Percentiles rank a stretch among this genome's conserved stretches.
These are phyloP conservation scores for Melinopterus prodromus DNA, from an alignment of 2,888 invertebrate species.

Conservation along the genomic window DNA sequence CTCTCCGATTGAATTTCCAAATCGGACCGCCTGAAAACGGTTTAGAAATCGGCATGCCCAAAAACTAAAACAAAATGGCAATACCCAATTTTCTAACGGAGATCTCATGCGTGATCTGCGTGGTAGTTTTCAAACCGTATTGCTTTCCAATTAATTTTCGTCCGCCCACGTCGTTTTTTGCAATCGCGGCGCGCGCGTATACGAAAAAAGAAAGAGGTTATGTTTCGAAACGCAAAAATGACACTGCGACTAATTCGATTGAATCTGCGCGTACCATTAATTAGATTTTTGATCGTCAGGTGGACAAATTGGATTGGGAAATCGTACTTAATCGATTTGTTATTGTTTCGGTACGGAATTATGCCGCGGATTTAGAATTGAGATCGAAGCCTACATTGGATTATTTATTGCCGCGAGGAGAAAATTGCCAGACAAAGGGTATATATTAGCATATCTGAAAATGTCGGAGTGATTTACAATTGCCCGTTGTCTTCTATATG, in stretches of 20 bases:
- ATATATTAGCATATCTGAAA: not conserved
- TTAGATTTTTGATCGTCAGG: not conserved
- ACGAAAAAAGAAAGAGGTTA: not conserved
- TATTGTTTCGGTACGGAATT: not conserved
- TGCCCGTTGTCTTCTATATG: not conserved
- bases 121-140: not conserved
- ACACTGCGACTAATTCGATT: not conserved
- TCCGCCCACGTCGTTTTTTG: not conserved
- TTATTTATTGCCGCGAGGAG: not conserved
- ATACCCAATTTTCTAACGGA: not conserved
- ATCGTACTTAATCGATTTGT: not conserved
- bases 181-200: not conserved
- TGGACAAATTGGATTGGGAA: not conserved
- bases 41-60: not conserved
- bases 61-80: not conserved
- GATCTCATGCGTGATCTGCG: not conserved
- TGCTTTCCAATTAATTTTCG: not conserved
- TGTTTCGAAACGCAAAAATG: not conserved
- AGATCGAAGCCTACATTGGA: not conserved
- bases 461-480: not conserved
- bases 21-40: not conserved
- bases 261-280: not conserved
- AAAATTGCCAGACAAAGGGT: not conserved
- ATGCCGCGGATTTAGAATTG: not conserved
- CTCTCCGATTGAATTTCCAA: not conserved